phyloP scores from a whole-genome alignment of 1,140 invertebrate genomes.

The Epicauta chinensis region DNA sequence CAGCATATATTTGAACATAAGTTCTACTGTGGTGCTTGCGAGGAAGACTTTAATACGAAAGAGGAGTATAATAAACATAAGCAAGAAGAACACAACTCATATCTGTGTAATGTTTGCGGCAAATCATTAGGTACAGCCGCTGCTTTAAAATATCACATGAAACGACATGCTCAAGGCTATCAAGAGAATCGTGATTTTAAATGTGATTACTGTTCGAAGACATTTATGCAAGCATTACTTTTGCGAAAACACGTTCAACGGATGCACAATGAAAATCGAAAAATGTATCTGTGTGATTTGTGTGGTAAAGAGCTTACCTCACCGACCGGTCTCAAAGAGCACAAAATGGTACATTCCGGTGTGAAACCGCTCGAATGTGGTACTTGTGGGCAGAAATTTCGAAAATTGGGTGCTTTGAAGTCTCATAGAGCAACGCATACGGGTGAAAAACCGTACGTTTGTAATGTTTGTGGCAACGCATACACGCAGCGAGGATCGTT shows the following conservation, averaged over 20 bases:
- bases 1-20: constrained; percentile 51
- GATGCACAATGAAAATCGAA: constrained; percentile 54
- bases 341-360: too few species aligned
- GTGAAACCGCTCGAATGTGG: neutral
- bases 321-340: neutral
- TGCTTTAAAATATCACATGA: constrained; percentile 32
- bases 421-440: constrained; percentile 21
- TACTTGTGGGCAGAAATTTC: neutral
- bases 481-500: neutral
- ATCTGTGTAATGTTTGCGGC: too few species aligned
- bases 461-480: neutral
- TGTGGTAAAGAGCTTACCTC: constrained; percentile 61
- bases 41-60: constrained; percentile 34
- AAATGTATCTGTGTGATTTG: constrained; percentile 56
- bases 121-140: neutral
- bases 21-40: constrained; percentile 28
- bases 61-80: constrained; percentile 33
- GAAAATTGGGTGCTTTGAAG: neutral
- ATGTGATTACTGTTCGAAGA: constrained; percentile 60
- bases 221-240: constrained; percentile 58
- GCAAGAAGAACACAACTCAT: too few species aligned
- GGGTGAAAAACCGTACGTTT: neutral
- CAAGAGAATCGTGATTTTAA: constrained; percentile 49
- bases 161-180: constrained; percentile 52
- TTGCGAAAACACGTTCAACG: constrained; percentile 53